Percentiles rank a stretch among this genome's conserved stretches.
These are phyloP conservation scores for Syngnathus typhle DNA, from an alignment of 2,113 vertebrate genomes.

Conservation along the genomic window DNA sequence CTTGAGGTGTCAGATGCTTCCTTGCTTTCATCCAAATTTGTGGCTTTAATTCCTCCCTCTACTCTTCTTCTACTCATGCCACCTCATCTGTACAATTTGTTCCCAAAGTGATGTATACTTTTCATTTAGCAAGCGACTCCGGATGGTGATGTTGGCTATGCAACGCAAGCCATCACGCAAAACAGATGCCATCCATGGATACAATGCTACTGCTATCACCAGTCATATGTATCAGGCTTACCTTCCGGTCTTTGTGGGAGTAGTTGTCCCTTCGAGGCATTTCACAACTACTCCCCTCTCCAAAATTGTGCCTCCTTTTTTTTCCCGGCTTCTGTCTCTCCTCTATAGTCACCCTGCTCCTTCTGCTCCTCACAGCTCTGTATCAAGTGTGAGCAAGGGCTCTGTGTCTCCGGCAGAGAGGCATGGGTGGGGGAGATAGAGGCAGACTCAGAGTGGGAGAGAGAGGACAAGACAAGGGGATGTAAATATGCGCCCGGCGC, in stretches of 20 bases:
- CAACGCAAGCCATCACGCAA: slow-evolving; percentile 30
- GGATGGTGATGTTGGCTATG: slow-evolving; percentile 26
- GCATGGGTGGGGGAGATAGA: slow-evolving; percentile 22
- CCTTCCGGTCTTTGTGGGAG: slow-evolving; percentile 69
- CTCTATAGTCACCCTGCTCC: slow-evolving; percentile 54
- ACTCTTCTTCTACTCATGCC: not conserved
- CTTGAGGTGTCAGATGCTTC: slow-evolving; percentile 5
- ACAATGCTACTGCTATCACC: slow-evolving; percentile 16
- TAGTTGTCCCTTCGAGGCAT: slow-evolving; percentile 67
- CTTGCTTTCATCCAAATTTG: slow-evolving; percentile 1
- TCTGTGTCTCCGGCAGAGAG: slow-evolving; percentile 28
- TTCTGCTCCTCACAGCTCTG: slow-evolving; percentile 58
- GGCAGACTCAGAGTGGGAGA: slow-evolving; percentile 29
- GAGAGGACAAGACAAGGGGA: slow-evolving; percentile 45
- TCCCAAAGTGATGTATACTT: slow-evolving; percentile 15
- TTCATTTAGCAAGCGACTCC: slow-evolving; percentile 12
- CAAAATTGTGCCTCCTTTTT: slow-evolving; percentile 56
- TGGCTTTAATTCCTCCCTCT: not conserved
- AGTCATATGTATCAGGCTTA: slow-evolving; percentile 43
- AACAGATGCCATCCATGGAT: slow-evolving; percentile 31
- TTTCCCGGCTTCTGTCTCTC: slow-evolving; percentile 51
- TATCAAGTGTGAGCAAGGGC: slow-evolving; percentile 56
- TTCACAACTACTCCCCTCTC: slow-evolving; percentile 56
- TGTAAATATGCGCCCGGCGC: slow-evolving; percentile 35
- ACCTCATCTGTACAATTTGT: slow-evolving; percentile 17